These are phyloP conservation scores for Sminthopsis crassicaudata DNA, from an alignment of 2,113 vertebrate genomes.

Conservation along the genomic window DNA sequence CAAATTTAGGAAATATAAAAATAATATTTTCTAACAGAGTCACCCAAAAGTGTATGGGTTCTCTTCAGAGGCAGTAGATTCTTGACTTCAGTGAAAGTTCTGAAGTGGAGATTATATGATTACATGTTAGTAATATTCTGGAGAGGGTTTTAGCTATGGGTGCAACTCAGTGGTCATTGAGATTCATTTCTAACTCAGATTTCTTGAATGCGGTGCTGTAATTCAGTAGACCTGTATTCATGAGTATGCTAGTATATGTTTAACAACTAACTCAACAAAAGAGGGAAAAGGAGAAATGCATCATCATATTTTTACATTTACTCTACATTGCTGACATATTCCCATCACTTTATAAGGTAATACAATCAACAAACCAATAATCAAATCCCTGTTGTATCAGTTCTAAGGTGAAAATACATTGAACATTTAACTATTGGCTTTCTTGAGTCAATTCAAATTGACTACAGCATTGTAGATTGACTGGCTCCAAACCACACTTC, in stretches of 20 bases:
- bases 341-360: background rate
- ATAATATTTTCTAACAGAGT: background rate
- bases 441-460: background rate
- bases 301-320: background rate
- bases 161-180: background rate
- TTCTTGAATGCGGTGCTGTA: background rate
- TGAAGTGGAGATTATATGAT: background rate
- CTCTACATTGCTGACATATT: background rate
- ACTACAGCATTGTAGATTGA: background rate
- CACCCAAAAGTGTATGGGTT: background rate
- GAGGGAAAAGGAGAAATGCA: no score
- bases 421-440: background rate
- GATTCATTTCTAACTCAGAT: background rate
- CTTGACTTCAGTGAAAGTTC: background rate
- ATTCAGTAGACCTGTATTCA: background rate
- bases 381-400: no score
- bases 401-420: background rate
- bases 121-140: background rate
- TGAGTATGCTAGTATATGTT: background rate
- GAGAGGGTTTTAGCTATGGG: background rate
- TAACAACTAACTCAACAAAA: background rate
- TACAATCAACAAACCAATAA: background rate
- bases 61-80: background rate
- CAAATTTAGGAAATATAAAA: background rate
- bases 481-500: background rate